Evolutionary conservation across 2,888 invertebrate species (phyloP), one percentile per base, ranked within the genome.

Genomic region (Eulithis testata): DNA sequence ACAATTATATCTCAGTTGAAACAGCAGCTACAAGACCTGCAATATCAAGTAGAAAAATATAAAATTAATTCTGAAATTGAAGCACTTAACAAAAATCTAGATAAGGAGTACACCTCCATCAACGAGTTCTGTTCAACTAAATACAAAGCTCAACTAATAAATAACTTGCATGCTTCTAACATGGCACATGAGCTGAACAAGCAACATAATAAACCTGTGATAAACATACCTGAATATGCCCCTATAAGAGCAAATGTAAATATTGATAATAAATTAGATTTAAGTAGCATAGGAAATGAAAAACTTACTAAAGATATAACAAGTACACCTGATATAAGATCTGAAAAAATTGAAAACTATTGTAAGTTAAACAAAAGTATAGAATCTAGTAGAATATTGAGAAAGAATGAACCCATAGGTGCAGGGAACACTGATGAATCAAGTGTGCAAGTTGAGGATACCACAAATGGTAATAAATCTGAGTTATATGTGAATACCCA

Each of bases 301-400:
- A 82, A 76, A 68, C 74, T 72, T 79, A 77, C 73, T 78, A 83
- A 81, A 77, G 74, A 81, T 74, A 66, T 74, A 76, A 79, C 80
- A 73, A 78, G 68, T 76, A 84, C 83, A 85, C 75, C 81, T 82
- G 87, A 86, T 77, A 72, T 73, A 73, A 93, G 91, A 91, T 92
- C 92, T 92, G 91, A 92, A 68, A 91, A 86, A 87, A 83, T 93
- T 76, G 91, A 91, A 79, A 93, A 93, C 82, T 93, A 90, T 85
- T 93, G 93, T 89, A 93, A 92, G 84, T 85, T 93, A 82, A 93
- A 93, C 82, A 93, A 93, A 83, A 91, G 89, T 84, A 87, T 91
- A 83, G 92, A 93, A 74, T 84, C 75, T 79, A 87, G 84, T 81
- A 84, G 83, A 75, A 73, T 76, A 69, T 74, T 80, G 71, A 75